Evolutionary conservation across 2,888 invertebrate species (phyloP), one percentile per base, ranked within the genome.

Genomic region (Gisinianus flammeolus): DNA sequence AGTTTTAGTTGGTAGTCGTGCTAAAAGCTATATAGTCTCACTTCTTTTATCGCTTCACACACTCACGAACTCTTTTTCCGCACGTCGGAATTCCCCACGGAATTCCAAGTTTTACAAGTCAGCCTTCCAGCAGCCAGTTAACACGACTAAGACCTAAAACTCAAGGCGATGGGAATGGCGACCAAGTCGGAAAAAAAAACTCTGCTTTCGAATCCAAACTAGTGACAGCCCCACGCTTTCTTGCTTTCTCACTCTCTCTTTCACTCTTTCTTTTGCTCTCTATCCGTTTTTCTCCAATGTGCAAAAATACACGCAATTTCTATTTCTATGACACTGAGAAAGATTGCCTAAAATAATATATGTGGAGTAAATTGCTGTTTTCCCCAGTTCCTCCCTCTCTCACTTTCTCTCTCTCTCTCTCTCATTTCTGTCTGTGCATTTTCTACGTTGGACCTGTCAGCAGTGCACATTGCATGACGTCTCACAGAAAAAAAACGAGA

Each of bases 41-140:
- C 24, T 58, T 22, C 52, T 44, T 44, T 70, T 44, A 44, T 70
- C 70, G 44, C 52, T 70, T 54, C 44, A 68, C 33, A 68, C 68
- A 68, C 68, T 68, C 26, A 26, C n/a, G 16, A 19, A 64, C n/a
- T 64, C 64, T 26, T 5, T 64, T n/a, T n/a, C n/a, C 10, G 68
- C 19, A 68, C 2, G 33, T 30, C 22, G 33, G 68, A 22, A 68
- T 68, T 68, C 31, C 68, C 68, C 19, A 35, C 5, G 68, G 68
- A 33, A 68, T 68, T 35, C n/a, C 68, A 19, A 68, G 33, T 30
- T 58, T 26, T 58, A 58, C 22, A 58, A 19, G 58, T 58, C 22
- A 58, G 4, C 16, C 58, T 44, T 1, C 44, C 44, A 44, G 19
- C 44, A 44, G 19, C 44, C 16, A 44, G 44, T 44, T 44, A 44